Evolutionary conservation across 2,113 vertebrate species (phyloP), one percentile per base, ranked within the genome.

Genomic region (Dinomys branickii): DNA sequence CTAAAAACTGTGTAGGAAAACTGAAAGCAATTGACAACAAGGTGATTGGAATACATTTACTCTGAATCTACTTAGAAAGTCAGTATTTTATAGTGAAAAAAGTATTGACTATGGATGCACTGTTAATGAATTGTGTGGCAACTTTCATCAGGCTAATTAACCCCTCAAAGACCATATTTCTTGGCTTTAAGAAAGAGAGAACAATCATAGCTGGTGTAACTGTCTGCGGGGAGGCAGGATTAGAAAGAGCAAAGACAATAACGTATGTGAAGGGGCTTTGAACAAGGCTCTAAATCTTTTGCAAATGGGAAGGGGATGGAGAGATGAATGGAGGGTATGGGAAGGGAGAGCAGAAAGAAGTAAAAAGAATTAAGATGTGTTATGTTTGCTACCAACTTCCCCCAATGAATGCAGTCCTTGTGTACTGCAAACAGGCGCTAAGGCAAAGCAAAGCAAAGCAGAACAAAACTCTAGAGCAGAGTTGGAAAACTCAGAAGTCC

Each of bases 1-100:
- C 92, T 97, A 93, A 85, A 84, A 71, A 88, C 65, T 95, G 85
- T 71, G 87, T 84, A 83, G 75, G 88, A 54, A 38, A 52, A 85
- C 52, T 20, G 94, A 91, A 94, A 94, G 71, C 88, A 94, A 50
- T n/a, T 24, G 47, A 87, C 75, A 91, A 38, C 52, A 95, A 96
- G 44, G 38, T 93, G 47, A 89, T 54, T 96, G 47, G 58, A 94
- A 93, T 88, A 77, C 33, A 85, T 82, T 91, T 73, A 96, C 14
- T 85, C 24, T 92, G 54, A 5, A 17, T 96, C 8, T 87, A 41
- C 75, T 96, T 91, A 82, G 50, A 61, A 96, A 90, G 71, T 41
- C 30, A 77, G 8, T 73, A 44, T 86, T 96, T 94, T 78, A 78
- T 28, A 56, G 26, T 69, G 35, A 69, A 92, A 78, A 38, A 35